A percentile compares a stretch with the other conserved stretches of the same genome.
These are phyloP conservation scores for Anas platyrhynchos DNA, from an alignment of 2,113 vertebrate genomes.

Conservation along the genomic window DNA sequence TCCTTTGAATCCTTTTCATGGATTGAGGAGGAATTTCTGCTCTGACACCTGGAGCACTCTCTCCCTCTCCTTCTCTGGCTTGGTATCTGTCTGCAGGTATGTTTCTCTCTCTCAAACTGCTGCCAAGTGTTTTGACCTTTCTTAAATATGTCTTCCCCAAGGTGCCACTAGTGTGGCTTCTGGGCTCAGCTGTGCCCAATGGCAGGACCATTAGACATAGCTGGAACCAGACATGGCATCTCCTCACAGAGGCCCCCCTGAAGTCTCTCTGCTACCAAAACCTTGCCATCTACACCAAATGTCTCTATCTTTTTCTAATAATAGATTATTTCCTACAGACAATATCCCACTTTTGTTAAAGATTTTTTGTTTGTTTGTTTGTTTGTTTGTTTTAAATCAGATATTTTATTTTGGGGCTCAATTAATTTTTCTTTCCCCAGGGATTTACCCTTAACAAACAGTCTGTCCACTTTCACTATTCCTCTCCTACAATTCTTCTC, in stretches of 20 bases:
- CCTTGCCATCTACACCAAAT: not conserved
- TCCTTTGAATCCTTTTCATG: not conserved
- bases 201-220: rapidly evolving
- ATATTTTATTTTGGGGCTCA: no score
- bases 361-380: no score
- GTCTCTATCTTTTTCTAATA: no score
- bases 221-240: not conserved
- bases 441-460: no score
- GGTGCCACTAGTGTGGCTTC: rapidly evolving
- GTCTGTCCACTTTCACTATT: no score
- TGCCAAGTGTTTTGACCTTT: no score
- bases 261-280: rapidly evolving
- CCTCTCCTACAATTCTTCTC: no score
- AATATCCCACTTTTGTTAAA: no score
- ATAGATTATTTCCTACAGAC: no score
- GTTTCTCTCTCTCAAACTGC: not conserved
- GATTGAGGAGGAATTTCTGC: not conserved
- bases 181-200: not conserved
- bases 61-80: not conserved
- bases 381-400: no score
- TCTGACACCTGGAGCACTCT: not conserved
- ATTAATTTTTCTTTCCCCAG: no score
- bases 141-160: rapidly evolving
- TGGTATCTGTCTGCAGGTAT: not conserved
- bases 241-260: rapidly evolving